These are phyloP conservation scores for Ophioderma brevispina DNA, from an alignment of 35 echinoderm and acorn worm species.

Conservation along the genomic window DNA sequence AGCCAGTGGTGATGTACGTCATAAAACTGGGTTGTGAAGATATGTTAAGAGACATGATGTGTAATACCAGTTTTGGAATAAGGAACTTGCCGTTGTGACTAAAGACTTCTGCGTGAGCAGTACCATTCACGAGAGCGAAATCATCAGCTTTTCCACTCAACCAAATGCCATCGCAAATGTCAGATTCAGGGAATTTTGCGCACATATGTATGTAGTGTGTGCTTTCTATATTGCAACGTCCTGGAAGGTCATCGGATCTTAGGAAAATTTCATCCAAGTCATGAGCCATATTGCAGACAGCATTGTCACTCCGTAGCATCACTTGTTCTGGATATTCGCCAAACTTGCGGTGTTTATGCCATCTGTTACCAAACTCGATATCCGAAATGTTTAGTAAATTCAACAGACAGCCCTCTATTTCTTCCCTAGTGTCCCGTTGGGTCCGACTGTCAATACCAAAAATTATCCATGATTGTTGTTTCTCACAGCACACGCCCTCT, in stretches of 20 bases:
- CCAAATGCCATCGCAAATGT: neutral
- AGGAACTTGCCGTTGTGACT: neutral
- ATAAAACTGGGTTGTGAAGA: neutral
- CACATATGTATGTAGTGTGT: neutral
- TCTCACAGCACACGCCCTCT: no score
- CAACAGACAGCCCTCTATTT: no score
- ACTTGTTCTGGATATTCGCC: neutral
- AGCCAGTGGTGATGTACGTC: neutral
- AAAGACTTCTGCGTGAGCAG: neutral
- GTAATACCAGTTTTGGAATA: neutral
- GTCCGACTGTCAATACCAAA: no score
- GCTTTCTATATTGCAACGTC: neutral
- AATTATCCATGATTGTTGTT: no score
- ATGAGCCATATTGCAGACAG: neutral
- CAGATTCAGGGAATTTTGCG: neutral
- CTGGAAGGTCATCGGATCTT: neutral
- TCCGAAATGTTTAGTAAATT: no score
- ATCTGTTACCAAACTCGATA: no score
- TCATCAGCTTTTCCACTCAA: neutral
- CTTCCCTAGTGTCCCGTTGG: no score
- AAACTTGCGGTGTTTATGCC: no score
- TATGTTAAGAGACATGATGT: neutral
- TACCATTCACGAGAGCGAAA: neutral
- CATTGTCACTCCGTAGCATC: neutral
- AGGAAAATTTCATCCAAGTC: neutral